Conservation (phyloP, 1,140 invertebrate genomes). For the Pissodes strobi region DNA sequence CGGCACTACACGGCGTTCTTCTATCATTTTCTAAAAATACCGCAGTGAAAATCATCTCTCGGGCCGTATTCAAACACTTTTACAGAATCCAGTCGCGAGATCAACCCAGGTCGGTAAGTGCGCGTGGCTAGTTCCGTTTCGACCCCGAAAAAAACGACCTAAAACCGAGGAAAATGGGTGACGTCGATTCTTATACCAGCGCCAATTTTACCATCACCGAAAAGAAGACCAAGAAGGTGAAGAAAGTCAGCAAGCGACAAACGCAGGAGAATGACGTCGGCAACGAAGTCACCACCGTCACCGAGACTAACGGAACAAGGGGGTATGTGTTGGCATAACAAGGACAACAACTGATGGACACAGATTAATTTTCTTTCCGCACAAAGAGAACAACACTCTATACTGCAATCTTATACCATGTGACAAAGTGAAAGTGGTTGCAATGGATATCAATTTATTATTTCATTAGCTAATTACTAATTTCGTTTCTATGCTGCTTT, state of each 20-base stretch:
- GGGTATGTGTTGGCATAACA: slow-evolving; percentile 78
- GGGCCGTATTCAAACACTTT: slow-evolving; percentile 47
- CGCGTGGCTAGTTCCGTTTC: slow-evolving; percentile 32
- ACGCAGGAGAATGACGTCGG: slow-evolving; percentile 70
- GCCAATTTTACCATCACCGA: slow-evolving; percentile 82
- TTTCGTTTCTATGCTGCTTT: no score
- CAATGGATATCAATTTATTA: neutral
- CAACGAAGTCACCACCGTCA: slow-evolving; percentile 80
- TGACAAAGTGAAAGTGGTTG: neutral
- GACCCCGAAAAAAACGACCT: slow-evolving; percentile 9
- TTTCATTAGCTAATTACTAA: no score
- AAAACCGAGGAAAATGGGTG: slow-evolving; percentile 67
- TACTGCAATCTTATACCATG: no score
- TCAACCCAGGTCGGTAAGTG: slow-evolving; percentile 40
- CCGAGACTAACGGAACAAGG: slow-evolving; percentile 70
- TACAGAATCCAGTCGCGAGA: slow-evolving; percentile 48
- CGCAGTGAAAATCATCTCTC: slow-evolving; percentile 44
- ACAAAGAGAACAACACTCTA: slow-evolving; percentile 3
- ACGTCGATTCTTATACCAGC: slow-evolving; percentile 75
- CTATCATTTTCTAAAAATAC: slow-evolving; percentile 58
- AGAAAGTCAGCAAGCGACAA: slow-evolving; percentile 80
- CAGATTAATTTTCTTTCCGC: neutral
- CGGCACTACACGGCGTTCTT: slow-evolving; percentile 52
- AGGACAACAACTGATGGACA: slow-evolving; percentile 9
- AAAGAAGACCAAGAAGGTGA: slow-evolving; percentile 86